phyloP scores from a whole-genome alignment of 2,797 vertebrate species.

The Xerus rutilus region DNA sequence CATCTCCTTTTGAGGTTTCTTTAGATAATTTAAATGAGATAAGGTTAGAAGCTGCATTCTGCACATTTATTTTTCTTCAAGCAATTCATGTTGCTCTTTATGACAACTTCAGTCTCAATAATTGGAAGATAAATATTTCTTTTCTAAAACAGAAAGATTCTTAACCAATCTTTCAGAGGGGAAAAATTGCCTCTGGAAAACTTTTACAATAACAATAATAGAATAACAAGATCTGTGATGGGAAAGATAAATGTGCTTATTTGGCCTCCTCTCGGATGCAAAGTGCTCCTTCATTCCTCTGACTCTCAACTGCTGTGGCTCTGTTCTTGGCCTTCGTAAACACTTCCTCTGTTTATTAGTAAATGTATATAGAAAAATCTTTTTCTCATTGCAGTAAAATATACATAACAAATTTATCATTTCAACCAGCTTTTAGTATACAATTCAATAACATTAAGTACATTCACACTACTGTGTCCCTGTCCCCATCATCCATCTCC shows the following conservation, averaged over 20 bases:
- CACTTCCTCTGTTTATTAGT: background rate
- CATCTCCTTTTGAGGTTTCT: background rate
- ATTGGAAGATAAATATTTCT: conserved; percentile 53
- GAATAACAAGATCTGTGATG: conserved; percentile 32
- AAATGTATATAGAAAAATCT: background rate
- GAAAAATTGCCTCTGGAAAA: conserved; percentile 25
- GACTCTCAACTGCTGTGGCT: background rate
- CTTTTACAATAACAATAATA: conserved; percentile 61
- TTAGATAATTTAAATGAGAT: background rate
- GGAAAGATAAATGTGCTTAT: conserved; percentile 33
- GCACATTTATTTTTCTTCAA: background rate
- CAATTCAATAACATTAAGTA: background rate
- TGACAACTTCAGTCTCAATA: background rate
- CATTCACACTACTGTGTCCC: background rate
- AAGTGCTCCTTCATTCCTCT: conserved; percentile 10
- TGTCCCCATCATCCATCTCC: background rate
- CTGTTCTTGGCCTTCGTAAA: background rate
- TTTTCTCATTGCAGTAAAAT: background rate
- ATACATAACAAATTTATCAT: background rate
- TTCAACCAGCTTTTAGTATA: background rate
- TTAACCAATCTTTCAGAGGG: background rate
- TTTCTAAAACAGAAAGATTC: background rate
- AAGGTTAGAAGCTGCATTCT: background rate
- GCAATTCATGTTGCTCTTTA: conserved; percentile 11
- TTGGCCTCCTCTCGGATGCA: background rate